Base-by-base conservation (phyloP, 2,797 vertebrate species). In the Hoplostethus mediterraneus region DNA sequence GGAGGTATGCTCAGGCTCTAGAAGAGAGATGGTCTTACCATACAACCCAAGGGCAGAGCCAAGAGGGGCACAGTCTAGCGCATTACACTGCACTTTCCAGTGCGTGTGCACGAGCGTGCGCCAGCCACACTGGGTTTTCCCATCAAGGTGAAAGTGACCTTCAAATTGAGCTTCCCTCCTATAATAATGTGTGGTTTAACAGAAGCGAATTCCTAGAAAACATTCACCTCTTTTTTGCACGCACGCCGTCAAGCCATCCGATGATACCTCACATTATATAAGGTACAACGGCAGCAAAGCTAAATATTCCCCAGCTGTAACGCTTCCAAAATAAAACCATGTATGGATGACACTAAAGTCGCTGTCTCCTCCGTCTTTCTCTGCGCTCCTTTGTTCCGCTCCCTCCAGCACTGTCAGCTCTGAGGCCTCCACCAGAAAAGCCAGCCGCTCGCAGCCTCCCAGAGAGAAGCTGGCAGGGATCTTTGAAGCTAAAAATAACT, bases 401-500 rank as follows among this genome's bases (percentile, higher is more conserved):
- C 83, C 81, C 77, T 84, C 57, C 75, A 65, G 62, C 63, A 13
- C 52, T 71, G 83, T 76, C 74, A 71, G 82, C 77, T 83, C 72
- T 17, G 17, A 84, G 82, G 85, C 74, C 81, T 85, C 83, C 78
- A 67, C 68, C 83, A 85, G 77, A 74, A 77, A 79, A 71, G 75
- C 83, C 71, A 40, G 73, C 77, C 55, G 77, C 68, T 33, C 52
- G 30, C 81, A 71, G 82, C 83, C 89, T 88, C 82, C 60, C 75
- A 70, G 68, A 86, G 81, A 87, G 76, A 78, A 81, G 82, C 87
- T 90, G 87, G 85, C 89, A 88, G 78, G 85, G 70, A 77, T 84
- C 83, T 89, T 79, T 87, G 79, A 92, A 84, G 91, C 91, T 92
- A 93, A 93, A 93, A 92, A 93, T 93, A 93, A 81, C 86, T 10